Conservation (phyloP, 2,113 vertebrate species). For the Tretioscincus oriximinensis region DNA sequence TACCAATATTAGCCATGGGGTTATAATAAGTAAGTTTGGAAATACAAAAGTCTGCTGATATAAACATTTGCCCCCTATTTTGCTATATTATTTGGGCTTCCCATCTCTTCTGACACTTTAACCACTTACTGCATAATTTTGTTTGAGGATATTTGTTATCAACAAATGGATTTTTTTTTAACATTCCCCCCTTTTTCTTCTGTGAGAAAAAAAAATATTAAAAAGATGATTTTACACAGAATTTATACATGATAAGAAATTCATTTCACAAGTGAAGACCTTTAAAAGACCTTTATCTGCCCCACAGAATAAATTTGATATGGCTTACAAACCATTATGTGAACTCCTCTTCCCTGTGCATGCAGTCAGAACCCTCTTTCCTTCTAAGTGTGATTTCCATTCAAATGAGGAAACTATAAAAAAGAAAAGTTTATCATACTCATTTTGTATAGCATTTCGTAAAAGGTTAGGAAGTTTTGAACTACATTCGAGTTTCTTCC, state of each 20-base stretch:
- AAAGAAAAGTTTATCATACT: slow-evolving; percentile 58
- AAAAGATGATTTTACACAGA: slow-evolving; percentile 57
- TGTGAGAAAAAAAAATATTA: slow-evolving; percentile 62
- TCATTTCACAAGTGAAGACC: slow-evolving; percentile 78
- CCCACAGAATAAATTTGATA: slow-evolving; percentile 74
- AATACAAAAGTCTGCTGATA: neutral
- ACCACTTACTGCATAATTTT: slow-evolving; percentile 47
- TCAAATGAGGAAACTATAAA: slow-evolving; percentile 60
- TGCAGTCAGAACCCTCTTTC: slow-evolving; percentile 62
- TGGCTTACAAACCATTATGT: slow-evolving; percentile 71
- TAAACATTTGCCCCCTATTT: slow-evolving; percentile 13
- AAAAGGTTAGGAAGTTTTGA: slow-evolving; percentile 56
- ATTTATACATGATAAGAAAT: slow-evolving; percentile 75
- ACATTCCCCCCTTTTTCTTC: slow-evolving; percentile 45
- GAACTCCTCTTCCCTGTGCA: slow-evolving; percentile 63
- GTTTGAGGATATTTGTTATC: slow-evolving; percentile 56
- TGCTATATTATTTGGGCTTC: slow-evolving; percentile 36
- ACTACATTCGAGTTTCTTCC: slow-evolving; percentile 62
- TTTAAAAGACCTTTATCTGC: slow-evolving; percentile 79
- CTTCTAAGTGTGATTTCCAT: slow-evolving; percentile 66
- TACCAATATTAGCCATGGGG: too few relatives aligned
- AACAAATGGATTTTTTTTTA: slow-evolving; percentile 62
- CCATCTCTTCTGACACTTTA: slow-evolving; percentile 53
- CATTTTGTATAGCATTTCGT: slow-evolving; percentile 61
- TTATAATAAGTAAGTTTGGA: neutral